phyloP scores from a whole-genome alignment of 2,797 vertebrate species.

The Vultur gryphus region DNA sequence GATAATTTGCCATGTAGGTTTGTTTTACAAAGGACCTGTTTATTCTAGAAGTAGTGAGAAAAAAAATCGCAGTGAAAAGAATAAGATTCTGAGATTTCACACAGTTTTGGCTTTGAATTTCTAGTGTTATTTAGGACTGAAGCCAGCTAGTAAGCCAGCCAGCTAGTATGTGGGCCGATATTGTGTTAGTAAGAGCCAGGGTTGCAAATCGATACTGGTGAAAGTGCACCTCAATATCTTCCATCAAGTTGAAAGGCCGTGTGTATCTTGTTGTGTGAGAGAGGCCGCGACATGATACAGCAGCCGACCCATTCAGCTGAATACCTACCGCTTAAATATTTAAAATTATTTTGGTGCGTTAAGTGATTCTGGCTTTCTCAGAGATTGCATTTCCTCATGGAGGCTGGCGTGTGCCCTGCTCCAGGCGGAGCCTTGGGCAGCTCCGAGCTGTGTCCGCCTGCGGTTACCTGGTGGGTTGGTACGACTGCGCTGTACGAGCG shows the following conservation, averaged over 20 bases:
- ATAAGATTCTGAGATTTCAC: not conserved
- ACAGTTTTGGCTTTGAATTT: not conserved
- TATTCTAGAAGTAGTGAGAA: not conserved
- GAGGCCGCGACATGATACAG: not conserved
- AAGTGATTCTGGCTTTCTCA: not conserved
- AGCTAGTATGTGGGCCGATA: not conserved
- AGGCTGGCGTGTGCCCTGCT: not conserved
- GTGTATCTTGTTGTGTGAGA: not conserved
- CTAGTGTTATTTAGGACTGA: not conserved
- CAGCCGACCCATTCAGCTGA: not conserved
- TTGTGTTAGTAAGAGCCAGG: not conserved
- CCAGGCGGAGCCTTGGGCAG: not conserved
- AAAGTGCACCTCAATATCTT: not conserved
- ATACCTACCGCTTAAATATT: not conserved
- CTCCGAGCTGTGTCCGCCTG: not conserved
- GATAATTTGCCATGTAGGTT: not conserved
- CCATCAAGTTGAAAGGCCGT: not conserved
- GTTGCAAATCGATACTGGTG: not conserved
- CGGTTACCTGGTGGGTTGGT: not conserved
- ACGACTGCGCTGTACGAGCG: rapidly evolving
- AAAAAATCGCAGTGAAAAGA: not conserved
- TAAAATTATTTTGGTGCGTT: not conserved
- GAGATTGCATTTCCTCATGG: not conserved
- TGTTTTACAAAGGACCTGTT: not conserved
- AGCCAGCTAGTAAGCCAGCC: not conserved